Evolutionary conservation across 1,140 invertebrate genomes (phyloP), one percentile per base, ranked within the genome.

Genomic region (Zaprionus tsacasi): DNA sequence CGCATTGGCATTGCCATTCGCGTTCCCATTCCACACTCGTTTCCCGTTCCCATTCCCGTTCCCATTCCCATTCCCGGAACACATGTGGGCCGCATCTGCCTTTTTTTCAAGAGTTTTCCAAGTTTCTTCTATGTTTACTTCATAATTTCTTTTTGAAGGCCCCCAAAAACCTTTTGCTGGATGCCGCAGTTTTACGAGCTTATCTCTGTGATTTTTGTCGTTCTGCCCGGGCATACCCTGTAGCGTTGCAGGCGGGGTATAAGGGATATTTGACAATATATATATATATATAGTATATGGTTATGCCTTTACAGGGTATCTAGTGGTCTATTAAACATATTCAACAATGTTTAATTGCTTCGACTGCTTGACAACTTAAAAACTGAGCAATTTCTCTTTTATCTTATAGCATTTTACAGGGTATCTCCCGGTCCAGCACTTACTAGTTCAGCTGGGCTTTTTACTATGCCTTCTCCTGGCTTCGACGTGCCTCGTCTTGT

Each of bases 121-220:
- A 50, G 64, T 81, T 82, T 79, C 40, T 54, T 67, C n/a, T 38
- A 17, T 77, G 83, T 79, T 87, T 79, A 82, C 70, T 82, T 87
- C 76, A 87, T 82, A 74, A 80, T 85, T 78, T 73, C 65, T 63
- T 87, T 79, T 82, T 72, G 15, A 70, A 72, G 60, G 73, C 65
- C 69, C 69, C 69, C 69, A 70, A 43, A 76, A 86, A 83, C 83
- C 85, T 87, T 87, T 87, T 79, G 50, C 21, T 73, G 57, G 45
- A 54, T 74, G 65, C 82, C 77, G 83, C 83, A 72, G 69, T 71
- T 88, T 88, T 83, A 88, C 61, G 80, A 80, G 80, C 83, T 76
- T 82, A 82, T 82, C 76, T 70, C 57, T 45, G n/a, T 45, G 40
- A 45, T 45, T 45, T 45, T 45, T 45, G 40, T 45, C 40, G 25